Evolutionary conservation across 2,888 invertebrate genomes (phyloP), one percentile per base, ranked within the genome.

Genomic region (Oscheius myriophilus): DNA sequence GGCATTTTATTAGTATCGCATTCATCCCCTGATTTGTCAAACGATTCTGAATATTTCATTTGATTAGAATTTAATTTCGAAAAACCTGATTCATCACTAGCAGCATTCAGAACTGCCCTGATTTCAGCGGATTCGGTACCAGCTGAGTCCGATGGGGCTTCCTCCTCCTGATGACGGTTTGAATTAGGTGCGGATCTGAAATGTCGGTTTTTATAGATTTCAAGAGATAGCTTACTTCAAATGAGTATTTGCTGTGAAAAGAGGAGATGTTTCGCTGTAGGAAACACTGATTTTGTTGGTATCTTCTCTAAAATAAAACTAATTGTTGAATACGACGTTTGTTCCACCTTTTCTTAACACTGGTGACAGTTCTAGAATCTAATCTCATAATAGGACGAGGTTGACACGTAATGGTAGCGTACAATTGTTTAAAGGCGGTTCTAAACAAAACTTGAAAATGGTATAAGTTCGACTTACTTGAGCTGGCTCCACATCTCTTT

Each of bases 401-500:
- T 39, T 61, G 46, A 25, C 61, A 63, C 16, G 52, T 52, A n/a
- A 63, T 43, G 16, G 46, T 65, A 7, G 54, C 57, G 43, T 55
- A 57, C 18, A 73, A 66, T 63, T 72, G 70, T 33, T 65, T 63
- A 41, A 67, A 26, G 11, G 67, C 73, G 59, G 67, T 65, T 68
- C 75, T 75, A 64, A 42, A 71, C n/a, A 21, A 11, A 59, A 55
- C n/a, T 45, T 54, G 9, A 61, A 26, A 23, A 41, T 18, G 23
- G 45, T 46, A 18, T 52, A 23, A 26, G 26, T 16, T 11, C 7
- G 9, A 55, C 54, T 41, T 52, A 73, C 76, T 51, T 67, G 18
- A 78, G 67, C 46, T 78, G 77, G 14, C 73, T 62, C 39, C 77
- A 49, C 77, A 78, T 75, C 55, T 78, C 86, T 41, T 84, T 81